Conservation (phyloP, 2,888 invertebrate species). For the Thymelicus sylvestris region DNA sequence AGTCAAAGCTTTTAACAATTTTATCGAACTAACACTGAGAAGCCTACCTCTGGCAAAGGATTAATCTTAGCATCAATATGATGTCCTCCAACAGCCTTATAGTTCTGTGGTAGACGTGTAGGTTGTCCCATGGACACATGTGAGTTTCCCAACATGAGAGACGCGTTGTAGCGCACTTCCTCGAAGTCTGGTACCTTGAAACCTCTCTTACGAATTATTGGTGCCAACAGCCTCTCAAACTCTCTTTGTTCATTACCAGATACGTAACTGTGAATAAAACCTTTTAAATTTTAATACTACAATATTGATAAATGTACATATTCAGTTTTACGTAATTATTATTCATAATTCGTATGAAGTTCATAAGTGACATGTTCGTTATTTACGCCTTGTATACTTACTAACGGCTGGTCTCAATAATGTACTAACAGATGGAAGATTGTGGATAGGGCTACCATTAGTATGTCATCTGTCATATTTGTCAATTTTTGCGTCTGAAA, state of each 20-base stretch:
- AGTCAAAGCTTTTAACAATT: too few relatives aligned
- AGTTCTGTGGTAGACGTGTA: constrained; percentile 53
- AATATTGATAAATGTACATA: too few relatives aligned
- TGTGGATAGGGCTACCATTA: too few relatives aligned
- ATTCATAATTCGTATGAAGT: too few relatives aligned
- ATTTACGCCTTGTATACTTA: too few relatives aligned
- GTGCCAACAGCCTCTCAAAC: constrained; percentile 48
- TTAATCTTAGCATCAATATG: constrained; percentile 47
- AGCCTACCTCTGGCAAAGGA: constrained; percentile 51
- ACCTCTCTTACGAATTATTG: constrained; percentile 47
- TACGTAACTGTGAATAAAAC: constrained; percentile 42
- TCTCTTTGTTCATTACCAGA: constrained; percentile 30
- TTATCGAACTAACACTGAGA: background rate
- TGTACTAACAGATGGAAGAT: too few relatives aligned
- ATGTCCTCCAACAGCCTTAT: constrained; percentile 55
- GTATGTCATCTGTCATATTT: too few relatives aligned
- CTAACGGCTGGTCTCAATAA: too few relatives aligned
- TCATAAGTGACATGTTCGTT: too few relatives aligned
- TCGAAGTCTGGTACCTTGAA: constrained; percentile 45
- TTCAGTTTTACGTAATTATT: too few relatives aligned
- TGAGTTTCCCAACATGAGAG: constrained; percentile 42
- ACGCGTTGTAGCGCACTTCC: constrained; percentile 45
- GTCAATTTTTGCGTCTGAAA: too few relatives aligned
- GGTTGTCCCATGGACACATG: constrained; percentile 53
- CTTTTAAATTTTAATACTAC: background rate